A percentile compares a stretch with the other conserved stretches of the same genome.
Evolutionary conservation across 2,888 invertebrate genomes (phyloP).

Genomic region (Criorhina ranunculi): DNA sequence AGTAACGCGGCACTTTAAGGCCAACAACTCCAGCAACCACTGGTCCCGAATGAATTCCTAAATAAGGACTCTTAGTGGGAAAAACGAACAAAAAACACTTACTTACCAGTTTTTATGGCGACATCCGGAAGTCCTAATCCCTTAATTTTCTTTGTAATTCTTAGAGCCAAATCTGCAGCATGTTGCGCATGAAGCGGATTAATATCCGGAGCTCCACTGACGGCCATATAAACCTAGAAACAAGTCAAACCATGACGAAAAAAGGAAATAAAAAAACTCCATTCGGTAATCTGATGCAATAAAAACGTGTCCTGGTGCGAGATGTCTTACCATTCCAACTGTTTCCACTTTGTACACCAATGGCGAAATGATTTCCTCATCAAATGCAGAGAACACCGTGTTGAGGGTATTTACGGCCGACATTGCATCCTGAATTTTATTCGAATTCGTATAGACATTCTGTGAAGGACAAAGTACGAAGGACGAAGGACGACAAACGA

Average conservation of each 20-base stretch:
- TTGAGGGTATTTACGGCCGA: conserved; percentile 94
- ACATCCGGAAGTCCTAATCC: conserved; percentile 88
- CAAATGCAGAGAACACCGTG: conserved; percentile 93
- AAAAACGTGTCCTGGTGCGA: conserved; percentile 18
- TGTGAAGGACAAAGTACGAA: conserved; percentile 8
- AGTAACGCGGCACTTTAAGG: conserved; percentile 92
- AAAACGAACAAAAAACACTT: conserved; percentile 30
- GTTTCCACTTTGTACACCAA: conserved; percentile 97
- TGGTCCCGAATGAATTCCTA: conserved; percentile 93
- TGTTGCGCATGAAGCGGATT: conserved; percentile 90
- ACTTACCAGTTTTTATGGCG: conserved; percentile 87
- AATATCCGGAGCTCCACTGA: conserved; percentile 93
- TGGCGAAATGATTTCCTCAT: conserved; percentile 92
- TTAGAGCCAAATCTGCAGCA: conserved; percentile 91
- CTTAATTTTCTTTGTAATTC: conserved; percentile 89
- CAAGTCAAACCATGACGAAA: not conserved
- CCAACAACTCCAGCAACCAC: conserved; percentile 96
- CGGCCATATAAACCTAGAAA: conserved; percentile 92
- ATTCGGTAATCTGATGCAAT: conserved; percentile 44
- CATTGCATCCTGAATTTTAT: conserved; percentile 87
- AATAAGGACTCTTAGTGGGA: conserved; percentile 64
- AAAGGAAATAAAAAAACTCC: conserved; percentile 12
- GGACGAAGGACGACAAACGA: too few relatives aligned
- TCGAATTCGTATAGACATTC: conserved; percentile 82
- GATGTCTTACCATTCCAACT: conserved; percentile 89